phyloP scores from a whole-genome alignment of 2,888 invertebrate species.

The Luperina testacea region DNA sequence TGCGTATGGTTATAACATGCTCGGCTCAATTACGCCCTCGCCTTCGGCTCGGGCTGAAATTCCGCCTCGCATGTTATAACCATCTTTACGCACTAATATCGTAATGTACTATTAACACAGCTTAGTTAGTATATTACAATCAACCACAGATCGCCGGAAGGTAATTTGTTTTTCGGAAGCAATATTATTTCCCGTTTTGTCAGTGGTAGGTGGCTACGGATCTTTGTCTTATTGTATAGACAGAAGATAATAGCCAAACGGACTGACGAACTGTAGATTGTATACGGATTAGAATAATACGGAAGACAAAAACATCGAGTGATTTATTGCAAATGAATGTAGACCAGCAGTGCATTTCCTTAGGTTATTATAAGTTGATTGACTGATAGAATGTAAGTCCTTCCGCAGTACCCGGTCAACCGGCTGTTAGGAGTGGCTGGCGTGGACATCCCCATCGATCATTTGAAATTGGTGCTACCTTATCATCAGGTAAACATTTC shows the following conservation, averaged over 20 bases:
- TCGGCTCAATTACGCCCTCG: too few species aligned
- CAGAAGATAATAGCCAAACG: not conserved
- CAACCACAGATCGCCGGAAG: too few species aligned
- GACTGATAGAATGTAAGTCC: conserved; percentile 17
- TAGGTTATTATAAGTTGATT: conserved; percentile 1
- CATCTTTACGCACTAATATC: too few species aligned
- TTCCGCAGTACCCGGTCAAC: conserved; percentile 83
- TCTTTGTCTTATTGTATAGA: not conserved
- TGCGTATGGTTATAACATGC: too few species aligned
- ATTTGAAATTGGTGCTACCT: conserved; percentile 82
- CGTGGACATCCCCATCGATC: conserved; percentile 86
- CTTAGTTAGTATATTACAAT: too few species aligned
- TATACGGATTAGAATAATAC: not conserved
- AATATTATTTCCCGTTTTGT: not conserved
- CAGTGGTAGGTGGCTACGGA: not conserved
- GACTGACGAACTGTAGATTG: not conserved
- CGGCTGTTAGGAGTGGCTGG: conserved; percentile 86
- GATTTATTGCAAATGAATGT: conserved; percentile 1
- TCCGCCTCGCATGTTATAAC: too few species aligned
- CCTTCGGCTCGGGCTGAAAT: too few species aligned
- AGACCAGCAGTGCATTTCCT: not conserved
- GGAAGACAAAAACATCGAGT: conserved; percentile 4
- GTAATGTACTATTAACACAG: too few species aligned
- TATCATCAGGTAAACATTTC: conserved; percentile 79
- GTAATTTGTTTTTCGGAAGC: too few species aligned